Percentiles rank a stretch among this genome's conserved stretches.
phyloP scores from a whole-genome alignment of 2,113 vertebrate species.

The Mesitornis unicolor region DNA sequence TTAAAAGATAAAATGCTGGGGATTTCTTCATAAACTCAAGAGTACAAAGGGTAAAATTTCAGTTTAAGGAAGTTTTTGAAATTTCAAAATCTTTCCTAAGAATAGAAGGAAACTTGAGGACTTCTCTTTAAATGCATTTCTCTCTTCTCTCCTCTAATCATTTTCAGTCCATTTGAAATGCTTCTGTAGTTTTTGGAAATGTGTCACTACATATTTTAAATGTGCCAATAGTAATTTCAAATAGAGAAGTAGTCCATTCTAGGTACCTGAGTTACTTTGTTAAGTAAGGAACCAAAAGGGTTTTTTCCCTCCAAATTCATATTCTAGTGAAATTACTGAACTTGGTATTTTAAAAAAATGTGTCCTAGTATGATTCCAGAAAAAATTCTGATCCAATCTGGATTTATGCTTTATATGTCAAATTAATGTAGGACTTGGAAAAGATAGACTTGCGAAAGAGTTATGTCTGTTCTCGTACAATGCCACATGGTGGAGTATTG shows the following conservation, averaged over 20 bases:
- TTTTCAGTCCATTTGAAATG: not conserved
- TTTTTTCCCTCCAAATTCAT: not conserved
- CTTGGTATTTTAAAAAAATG: too few species aligned
- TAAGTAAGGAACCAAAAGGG: not conserved
- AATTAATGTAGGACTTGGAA: not conserved
- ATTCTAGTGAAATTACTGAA: not conserved
- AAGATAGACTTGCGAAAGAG: not conserved
- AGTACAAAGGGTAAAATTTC: not conserved
- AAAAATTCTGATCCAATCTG: not conserved
- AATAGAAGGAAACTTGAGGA: not conserved
- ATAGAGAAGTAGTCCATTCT: not conserved
- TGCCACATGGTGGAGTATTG: constrained; percentile 79
- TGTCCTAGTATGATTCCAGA: not conserved
- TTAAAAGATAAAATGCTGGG: accelerated
- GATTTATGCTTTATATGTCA: not conserved
- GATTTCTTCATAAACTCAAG: not conserved
- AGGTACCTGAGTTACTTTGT: not conserved
- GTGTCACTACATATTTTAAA: not conserved
- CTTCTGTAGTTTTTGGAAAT: not conserved
- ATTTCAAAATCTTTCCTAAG: not conserved
- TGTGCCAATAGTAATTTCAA: not conserved
- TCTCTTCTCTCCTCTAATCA: not conserved
- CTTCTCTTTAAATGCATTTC: not conserved
- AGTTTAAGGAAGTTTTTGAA: not conserved
- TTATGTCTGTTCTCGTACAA: constrained; percentile 8